phyloP scores from a whole-genome alignment of 1,140 invertebrate genomes.

The Maconellicoccus hirsutus region DNA sequence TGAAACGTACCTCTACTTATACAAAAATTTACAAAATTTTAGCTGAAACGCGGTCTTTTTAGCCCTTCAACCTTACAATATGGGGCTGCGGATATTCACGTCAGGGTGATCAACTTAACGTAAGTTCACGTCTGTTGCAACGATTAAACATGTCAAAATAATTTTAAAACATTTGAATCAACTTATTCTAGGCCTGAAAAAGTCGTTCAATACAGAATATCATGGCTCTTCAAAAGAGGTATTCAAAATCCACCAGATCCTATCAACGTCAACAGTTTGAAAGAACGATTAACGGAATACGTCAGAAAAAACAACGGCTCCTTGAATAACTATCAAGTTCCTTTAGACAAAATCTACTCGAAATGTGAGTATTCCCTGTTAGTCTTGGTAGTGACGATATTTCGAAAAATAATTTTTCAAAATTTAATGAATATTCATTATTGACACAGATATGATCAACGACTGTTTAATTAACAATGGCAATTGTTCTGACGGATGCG shows the following conservation, averaged over 20 bases:
- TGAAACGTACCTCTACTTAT: no score
- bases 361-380: conserved; percentile 35
- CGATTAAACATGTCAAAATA: neutral
- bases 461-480: conserved; percentile 61
- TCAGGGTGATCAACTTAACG: conserved; percentile 53
- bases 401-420: conserved; percentile 26
- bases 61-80: conserved; percentile 39
- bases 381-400: no score
- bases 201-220: conserved; percentile 48
- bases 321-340: conserved; percentile 42
- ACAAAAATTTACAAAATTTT: conserved; percentile 25
- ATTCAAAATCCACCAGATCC: conserved; percentile 39
- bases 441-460: conserved; percentile 45
- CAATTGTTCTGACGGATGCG: conserved; percentile 61
- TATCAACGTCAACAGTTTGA: conserved; percentile 39
- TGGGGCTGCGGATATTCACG: conserved; percentile 40
- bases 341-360: conserved; percentile 37
- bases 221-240: conserved; percentile 45
- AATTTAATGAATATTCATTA: conserved; percentile 32
- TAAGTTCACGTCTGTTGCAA: conserved; percentile 32
- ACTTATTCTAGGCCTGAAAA: conserved; percentile 51
- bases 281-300: conserved; percentile 38
- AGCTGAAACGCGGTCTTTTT: conserved; percentile 38
- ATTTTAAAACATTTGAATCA: no score
- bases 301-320: conserved; percentile 40